Conservation (phyloP, 2,113 vertebrate genomes). For the Calyptommatus sinebrachiatus region DNA sequence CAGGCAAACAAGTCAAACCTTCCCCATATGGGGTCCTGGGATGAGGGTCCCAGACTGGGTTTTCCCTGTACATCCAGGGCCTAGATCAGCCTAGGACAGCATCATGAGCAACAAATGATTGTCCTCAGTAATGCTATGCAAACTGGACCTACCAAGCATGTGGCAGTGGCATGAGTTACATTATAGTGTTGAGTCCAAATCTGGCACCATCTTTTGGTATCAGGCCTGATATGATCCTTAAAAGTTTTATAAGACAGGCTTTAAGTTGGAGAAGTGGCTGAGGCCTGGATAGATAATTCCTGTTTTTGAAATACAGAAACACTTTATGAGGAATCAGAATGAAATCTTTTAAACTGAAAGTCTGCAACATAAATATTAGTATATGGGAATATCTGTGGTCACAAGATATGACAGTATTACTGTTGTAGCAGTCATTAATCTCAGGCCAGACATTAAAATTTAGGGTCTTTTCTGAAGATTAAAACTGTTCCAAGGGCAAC, state of each 20-base stretch:
- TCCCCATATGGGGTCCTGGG: too few relatives aligned
- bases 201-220: conserved; percentile 3
- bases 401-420: conserved; percentile 22
- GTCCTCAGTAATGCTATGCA: too few relatives aligned
- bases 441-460: conserved; percentile 8
- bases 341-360: conserved; percentile 18
- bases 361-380: conserved; percentile 28
- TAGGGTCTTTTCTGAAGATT: background rate
- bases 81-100: too few relatives aligned
- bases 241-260: conserved; percentile 2
- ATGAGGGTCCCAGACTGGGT: too few relatives aligned
- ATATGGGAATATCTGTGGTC: background rate
- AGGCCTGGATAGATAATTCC: background rate
- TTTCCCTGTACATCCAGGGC: too few relatives aligned
- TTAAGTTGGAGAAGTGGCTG: background rate
- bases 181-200: conserved; percentile 16
- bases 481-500: background rate
- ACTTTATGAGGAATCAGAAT: conserved; percentile 14
- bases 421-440: background rate
- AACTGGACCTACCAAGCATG: too few relatives aligned
- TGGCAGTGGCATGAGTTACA: too few relatives aligned
- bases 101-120: too few relatives aligned
- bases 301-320: conserved; percentile 28
- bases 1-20: too few relatives aligned
- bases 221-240: background rate